Conservation (phyloP, 2,113 vertebrate genomes). For the Tachycineta bicolor region DNA sequence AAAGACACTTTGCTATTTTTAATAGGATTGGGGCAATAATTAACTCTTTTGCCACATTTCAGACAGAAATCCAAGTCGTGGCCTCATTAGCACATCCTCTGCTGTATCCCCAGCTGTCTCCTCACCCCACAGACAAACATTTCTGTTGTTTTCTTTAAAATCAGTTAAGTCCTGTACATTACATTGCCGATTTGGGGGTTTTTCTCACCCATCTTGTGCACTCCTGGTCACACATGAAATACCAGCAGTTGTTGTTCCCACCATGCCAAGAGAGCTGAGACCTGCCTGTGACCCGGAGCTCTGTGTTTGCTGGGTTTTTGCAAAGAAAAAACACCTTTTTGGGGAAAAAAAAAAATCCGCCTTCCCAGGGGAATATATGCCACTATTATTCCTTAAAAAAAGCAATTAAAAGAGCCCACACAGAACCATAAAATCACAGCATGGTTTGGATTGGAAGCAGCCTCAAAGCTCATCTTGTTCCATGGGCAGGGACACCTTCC, state of each 20-base stretch:
- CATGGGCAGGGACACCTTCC: neutral
- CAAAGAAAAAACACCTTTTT: fast-evolving
- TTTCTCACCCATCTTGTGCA: neutral
- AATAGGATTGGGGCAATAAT: neutral
- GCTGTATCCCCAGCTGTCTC: neutral
- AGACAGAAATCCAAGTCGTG: neutral
- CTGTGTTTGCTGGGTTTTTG: neutral
- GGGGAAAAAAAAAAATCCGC: fast-evolving
- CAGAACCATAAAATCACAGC: neutral
- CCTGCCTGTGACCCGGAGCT: neutral
- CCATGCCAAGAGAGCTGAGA: neutral
- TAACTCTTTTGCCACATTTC: neutral
- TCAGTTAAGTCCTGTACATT: neutral
- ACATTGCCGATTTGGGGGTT: neutral
- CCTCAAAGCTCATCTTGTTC: neutral
- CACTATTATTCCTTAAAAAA: neutral
- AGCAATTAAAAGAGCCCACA: neutral
- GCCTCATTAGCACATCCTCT: neutral
- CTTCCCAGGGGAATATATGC: neutral
- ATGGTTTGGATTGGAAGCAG: neutral
- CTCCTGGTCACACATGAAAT: neutral
- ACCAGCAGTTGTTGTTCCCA: neutral
- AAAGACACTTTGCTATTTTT: neutral
- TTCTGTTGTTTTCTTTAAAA: neutral
- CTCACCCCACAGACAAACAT: neutral